A percentile compares a stretch with the other conserved stretches of the same genome.
Conservation (phyloP, 2,888 invertebrate genomes). For the Fragum fragum region DNA sequence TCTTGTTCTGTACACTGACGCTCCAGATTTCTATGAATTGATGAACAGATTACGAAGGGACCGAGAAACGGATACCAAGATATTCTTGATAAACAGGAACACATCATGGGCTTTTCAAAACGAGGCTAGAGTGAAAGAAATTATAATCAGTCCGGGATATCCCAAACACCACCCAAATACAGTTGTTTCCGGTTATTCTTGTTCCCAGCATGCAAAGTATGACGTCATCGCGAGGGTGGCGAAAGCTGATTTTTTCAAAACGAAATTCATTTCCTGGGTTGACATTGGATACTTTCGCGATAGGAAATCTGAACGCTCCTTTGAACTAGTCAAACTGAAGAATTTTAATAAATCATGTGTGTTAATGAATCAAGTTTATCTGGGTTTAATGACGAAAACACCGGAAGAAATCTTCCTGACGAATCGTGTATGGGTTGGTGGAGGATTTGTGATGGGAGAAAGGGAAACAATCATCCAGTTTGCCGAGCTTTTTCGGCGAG, state of each 20-base stretch:
- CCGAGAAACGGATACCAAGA: conserved; percentile 45
- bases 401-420: conserved; percentile 54
- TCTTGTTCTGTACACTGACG: conserved; percentile 73
- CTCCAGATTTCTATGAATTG: conserved; percentile 41
- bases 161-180: conserved; percentile 76
- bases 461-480: conserved; percentile 38
- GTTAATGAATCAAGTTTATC: conserved; percentile 35
- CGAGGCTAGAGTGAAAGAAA: conserved; percentile 49
- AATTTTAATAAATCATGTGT: conserved; percentile 46
- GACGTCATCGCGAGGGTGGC: conserved; percentile 63
- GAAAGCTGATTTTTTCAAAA: conserved; percentile 54
- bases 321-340: conserved; percentile 44
- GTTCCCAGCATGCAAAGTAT: conserved; percentile 74
- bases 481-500: conserved; percentile 47
- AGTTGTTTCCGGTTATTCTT: conserved; percentile 72
- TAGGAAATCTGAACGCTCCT: conserved; percentile 38
- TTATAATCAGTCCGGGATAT: conserved; percentile 63
- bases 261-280: conserved; percentile 72
- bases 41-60: conserved; percentile 47
- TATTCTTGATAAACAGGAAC: conserved; percentile 56
- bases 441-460: conserved; percentile 58
- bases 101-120: conserved; percentile 69
- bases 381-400: conserved; percentile 13
- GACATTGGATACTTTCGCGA: conserved; percentile 75
- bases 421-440: conserved; percentile 68